Evolutionary conservation across 2,113 vertebrate genomes (phyloP), one percentile per base, ranked within the genome.

Genomic region (Scomber japonicus): DNA sequence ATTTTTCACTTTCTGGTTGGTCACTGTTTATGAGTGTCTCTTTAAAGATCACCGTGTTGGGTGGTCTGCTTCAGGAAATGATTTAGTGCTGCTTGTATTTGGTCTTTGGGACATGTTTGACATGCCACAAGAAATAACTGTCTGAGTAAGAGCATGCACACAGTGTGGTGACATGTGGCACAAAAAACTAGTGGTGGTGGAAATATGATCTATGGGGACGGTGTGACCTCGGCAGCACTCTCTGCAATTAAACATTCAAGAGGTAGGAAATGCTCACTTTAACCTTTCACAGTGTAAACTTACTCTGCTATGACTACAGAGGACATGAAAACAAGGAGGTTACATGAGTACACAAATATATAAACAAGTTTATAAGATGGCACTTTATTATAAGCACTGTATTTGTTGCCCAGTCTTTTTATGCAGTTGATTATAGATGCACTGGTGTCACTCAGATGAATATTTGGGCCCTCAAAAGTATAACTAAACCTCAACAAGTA

Each of bases 171-270:
- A 90, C 87, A 53, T 31, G 44, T 57, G 64, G 61, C 81, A 78
- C 21, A 75, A 63, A 59, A 79, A 86, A 49, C 56, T 80, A 15
- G 55, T 24, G 15, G 56, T 19, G 76, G 59, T 73, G 71, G 92
- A 89, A 93, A 95, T 80, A 19, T 90, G 92, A 95, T 89, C 88
- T 66, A 24, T n/a, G 81, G 81, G 83, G 88, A 89, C 88, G 57
- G 71, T 73, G 82, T 92, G 93, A 93, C 90, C 93, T 84, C 31
- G 30, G 82, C 71, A 73, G 76, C 85, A 84, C 82, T 87, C 68
- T 13, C 2, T 11, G 80, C 80, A 80, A 82, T 89, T 59, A 89
- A 92, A 91, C 81, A 75, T 82, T 86, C 71, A 84, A 73, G 68
- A 49, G 62, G 82, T 67, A 79, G 91, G 91, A 89, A 89, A 81